Evolutionary conservation across 2,113 vertebrate species (phyloP).

Genomic region (Bubo scandiacus): DNA sequence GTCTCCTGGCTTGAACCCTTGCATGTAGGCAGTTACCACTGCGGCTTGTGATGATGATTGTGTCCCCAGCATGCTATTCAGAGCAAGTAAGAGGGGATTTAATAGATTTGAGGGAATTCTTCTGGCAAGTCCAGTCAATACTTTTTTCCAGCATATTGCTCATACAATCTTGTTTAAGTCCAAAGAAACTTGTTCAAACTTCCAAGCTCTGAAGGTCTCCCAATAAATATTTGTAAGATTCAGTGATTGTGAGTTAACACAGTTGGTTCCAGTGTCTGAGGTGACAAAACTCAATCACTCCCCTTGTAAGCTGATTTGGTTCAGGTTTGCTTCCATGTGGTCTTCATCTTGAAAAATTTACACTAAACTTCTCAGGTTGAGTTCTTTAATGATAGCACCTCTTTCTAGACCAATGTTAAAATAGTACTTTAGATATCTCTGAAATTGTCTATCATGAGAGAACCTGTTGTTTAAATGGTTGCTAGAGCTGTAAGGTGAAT

Average conservation of each 20-base stretch:
- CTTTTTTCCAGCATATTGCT: not conserved
- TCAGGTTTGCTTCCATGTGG: not conserved
- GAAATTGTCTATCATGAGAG: not conserved
- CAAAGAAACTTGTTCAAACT: not conserved
- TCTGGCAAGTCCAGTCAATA: not conserved
- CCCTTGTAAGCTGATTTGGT: not conserved
- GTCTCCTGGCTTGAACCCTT: not conserved
- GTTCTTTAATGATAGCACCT: not conserved
- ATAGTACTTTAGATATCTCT: not conserved
- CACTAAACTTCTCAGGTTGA: not conserved
- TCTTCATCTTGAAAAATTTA: not conserved
- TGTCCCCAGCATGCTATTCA: not conserved
- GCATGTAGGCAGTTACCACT: not conserved
- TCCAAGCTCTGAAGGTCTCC: not conserved
- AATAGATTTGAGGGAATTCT: not conserved
- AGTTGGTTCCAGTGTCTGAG: not conserved
- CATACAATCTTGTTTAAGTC: not conserved
- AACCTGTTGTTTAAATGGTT: not conserved
- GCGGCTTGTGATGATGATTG: fast-evolving
- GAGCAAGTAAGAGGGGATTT: not conserved
- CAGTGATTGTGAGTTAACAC: not conserved
- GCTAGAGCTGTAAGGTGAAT: not conserved
- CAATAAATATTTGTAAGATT: not conserved
- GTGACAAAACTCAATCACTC: not conserved
- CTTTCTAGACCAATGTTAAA: not conserved